Evolutionary conservation across 2,797 vertebrate genomes (phyloP).

Genomic region (Alectoris magna): DNA sequence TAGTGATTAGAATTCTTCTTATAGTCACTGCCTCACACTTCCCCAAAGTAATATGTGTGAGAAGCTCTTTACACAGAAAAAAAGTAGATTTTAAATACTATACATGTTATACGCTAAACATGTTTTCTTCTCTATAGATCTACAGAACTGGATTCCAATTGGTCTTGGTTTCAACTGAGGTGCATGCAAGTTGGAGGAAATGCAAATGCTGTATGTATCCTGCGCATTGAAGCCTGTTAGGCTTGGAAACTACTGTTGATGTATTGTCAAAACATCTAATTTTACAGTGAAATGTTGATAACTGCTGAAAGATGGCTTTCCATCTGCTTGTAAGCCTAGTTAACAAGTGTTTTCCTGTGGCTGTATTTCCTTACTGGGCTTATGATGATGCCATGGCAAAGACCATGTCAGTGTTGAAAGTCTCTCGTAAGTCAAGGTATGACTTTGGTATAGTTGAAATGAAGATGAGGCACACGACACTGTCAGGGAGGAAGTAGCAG

Average conservation of each 20-base stretch:
- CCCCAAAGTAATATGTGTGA: not conserved
- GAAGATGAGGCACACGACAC: not conserved
- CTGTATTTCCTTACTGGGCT: not conserved
- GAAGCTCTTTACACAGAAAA: not conserved
- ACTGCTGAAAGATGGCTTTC: not conserved
- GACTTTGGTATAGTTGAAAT: not conserved
- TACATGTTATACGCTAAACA: not conserved
- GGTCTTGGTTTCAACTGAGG: conserved; percentile 97
- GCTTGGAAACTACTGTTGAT: not conserved
- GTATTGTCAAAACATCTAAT: not conserved
- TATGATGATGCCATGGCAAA: not conserved
- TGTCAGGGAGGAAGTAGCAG: not conserved
- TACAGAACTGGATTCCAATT: conserved; percentile 96
- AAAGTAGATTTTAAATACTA: not conserved
- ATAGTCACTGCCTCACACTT: not conserved
- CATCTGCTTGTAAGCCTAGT: not conserved
- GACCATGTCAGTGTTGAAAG: not conserved
- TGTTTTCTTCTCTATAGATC: conserved; percentile 82
- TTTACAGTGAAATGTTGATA: not conserved
- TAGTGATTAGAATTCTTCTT: not conserved
- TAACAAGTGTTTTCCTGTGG: not conserved
- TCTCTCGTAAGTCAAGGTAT: not conserved
- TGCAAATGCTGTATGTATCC: conserved; percentile 87
- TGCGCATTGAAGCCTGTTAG: not conserved
- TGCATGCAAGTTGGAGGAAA: conserved; percentile 99